Evolutionary conservation across 2,888 invertebrate species (phyloP).

Genomic region (Trichogramma dendrolimi): DNA sequence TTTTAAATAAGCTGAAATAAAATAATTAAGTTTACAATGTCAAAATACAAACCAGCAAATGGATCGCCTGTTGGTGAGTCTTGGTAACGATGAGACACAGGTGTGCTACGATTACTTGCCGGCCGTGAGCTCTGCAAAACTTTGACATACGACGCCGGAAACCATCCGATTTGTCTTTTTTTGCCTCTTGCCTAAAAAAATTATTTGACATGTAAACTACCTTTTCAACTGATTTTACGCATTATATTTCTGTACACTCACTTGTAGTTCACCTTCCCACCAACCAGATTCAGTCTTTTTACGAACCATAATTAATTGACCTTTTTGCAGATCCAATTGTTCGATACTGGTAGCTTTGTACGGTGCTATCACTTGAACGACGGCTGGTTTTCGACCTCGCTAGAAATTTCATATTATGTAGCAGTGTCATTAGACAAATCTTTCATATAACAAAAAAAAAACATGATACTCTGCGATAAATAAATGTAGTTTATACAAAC

Average conservation of each 20-base stretch:
- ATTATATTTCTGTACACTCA: constrained; percentile 34
- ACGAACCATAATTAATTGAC: constrained; percentile 91
- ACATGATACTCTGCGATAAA: background rate
- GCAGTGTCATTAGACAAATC: background rate
- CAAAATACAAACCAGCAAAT: constrained; percentile 21
- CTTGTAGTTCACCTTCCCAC: constrained; percentile 99
- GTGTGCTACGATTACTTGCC: constrained; percentile 48
- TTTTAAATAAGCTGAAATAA: background rate
- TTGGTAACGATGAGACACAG: constrained; percentile 49
- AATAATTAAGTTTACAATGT: background rate
- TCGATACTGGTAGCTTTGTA: constrained; percentile 89
- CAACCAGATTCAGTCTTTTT: constrained; percentile 96
- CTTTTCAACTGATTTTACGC: background rate
- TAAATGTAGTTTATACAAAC: background rate
- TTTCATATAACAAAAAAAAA: background rate
- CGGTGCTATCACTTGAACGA: constrained; percentile 89
- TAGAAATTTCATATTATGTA: constrained; percentile 39
- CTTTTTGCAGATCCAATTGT: constrained; percentile 83
- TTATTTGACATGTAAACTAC: background rate
- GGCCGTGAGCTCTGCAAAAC: constrained; percentile 43
- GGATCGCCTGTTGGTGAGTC: constrained; percentile 42
- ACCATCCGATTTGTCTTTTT: constrained; percentile 94
- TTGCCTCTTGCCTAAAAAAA: constrained; percentile 63
- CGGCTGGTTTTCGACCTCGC: constrained; percentile 77
- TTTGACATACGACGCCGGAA: constrained; percentile 97